Conservation (phyloP, 2,797 vertebrate genomes). For the Hemibagrus guttatus region DNA sequence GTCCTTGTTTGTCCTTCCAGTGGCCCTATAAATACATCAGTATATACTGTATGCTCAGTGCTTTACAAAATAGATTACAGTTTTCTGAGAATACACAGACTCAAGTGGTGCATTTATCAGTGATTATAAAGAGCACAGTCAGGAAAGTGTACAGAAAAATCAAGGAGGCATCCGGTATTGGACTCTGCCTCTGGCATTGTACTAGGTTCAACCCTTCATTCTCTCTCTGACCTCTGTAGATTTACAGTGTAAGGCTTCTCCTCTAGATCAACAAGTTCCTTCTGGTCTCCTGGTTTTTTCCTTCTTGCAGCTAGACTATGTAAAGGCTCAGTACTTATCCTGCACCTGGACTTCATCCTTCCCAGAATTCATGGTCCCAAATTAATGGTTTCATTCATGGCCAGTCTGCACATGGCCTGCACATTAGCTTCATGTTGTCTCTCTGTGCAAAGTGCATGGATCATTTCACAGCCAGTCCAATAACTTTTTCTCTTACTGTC, state of each 20-base stretch:
- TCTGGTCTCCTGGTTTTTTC: background rate
- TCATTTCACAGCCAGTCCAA: background rate
- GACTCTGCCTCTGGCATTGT: background rate
- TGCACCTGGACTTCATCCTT: background rate
- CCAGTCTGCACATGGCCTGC: no score
- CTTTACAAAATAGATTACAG: background rate
- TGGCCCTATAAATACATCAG: background rate
- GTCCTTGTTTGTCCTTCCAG: background rate
- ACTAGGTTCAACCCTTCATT: background rate
- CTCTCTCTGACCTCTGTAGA: background rate
- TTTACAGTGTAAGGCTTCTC: background rate
- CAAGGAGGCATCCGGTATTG: background rate
- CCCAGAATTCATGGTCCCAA: background rate
- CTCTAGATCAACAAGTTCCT: background rate
- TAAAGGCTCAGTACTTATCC: background rate
- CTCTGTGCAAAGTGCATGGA: background rate
- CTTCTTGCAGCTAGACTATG: background rate
- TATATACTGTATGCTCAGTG: background rate
- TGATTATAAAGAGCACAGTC: background rate
- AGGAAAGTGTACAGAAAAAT: background rate
- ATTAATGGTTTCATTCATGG: background rate
- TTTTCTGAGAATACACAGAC: background rate
- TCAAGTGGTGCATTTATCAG: background rate
- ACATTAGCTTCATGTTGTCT: background rate
- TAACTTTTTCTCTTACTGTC: background rate